Conservation (phyloP, 2,888 invertebrate genomes). For the Cepaea hortensis region DNA sequence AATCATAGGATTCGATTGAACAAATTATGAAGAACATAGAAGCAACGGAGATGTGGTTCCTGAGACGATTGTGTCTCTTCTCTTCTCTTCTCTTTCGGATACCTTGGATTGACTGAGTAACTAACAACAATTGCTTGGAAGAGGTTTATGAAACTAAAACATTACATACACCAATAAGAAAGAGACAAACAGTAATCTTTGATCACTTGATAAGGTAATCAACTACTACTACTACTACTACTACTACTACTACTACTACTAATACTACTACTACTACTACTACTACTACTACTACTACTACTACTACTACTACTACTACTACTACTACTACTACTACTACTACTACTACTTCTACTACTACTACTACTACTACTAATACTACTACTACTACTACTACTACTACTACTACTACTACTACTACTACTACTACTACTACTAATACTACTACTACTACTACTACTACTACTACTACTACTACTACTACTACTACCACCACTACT, state of each 20-base stretch:
- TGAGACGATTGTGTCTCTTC: too few species aligned
- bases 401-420: neutral
- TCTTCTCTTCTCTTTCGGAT: too few species aligned
- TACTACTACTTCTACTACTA: neutral
- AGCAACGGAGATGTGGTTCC: too few species aligned
- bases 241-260: neutral
- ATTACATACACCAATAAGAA: too few species aligned
- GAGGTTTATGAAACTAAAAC: too few species aligned
- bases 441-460: conserved; percentile 6
- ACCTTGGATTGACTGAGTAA: too few species aligned
- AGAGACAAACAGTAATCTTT: too few species aligned
- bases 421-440: neutral
- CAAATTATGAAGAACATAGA: too few species aligned
- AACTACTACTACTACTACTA: neutral
- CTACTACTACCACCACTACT: neutral
- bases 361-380: neutral
- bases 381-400: neutral
- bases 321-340: conserved; percentile 1
- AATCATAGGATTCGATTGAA: too few species aligned
- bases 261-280: neutral
- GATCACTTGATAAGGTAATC: neutral
- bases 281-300: neutral
- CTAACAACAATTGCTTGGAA: too few species aligned
- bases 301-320: neutral
- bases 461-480: neutral